phyloP scores from a whole-genome alignment of 1,140 invertebrate genomes.

The Drosophila asahinai region DNA sequence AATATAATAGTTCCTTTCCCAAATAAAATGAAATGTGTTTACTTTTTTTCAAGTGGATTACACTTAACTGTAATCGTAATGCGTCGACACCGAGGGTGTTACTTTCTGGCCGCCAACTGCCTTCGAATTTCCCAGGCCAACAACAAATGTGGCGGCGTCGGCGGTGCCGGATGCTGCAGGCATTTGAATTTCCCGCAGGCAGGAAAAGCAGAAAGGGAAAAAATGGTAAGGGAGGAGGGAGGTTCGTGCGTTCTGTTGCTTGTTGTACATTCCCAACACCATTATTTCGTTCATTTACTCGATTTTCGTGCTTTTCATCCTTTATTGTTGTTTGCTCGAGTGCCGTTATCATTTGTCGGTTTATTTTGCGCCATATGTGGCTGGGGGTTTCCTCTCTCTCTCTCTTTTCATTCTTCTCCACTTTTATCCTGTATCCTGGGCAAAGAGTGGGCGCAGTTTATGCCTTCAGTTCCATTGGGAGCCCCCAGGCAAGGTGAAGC shows the following conservation, averaged over 20 bases:
- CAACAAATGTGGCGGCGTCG: constrained; percentile 4
- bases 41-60: constrained; percentile 8
- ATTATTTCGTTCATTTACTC: constrained; percentile 81
- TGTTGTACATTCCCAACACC: constrained; percentile 73
- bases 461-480: constrained; percentile 46
- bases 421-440: not conserved
- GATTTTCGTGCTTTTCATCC: constrained; percentile 74
- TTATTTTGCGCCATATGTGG: constrained; percentile 75
- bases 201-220: not conserved
- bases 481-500: constrained; percentile 27
- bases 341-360: constrained; percentile 81
- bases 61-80: constrained; percentile 41
- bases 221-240: not conserved
- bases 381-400: constrained; percentile 2
- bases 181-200: constrained; percentile 38
- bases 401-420: not conserved
- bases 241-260: constrained; percentile 62
- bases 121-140: constrained; percentile 21
- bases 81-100: constrained; percentile 36
- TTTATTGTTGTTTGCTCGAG: constrained; percentile 83
- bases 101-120: constrained; percentile 20
- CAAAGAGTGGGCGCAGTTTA: constrained; percentile 43
- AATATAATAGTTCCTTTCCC: too few species aligned
- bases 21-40: not conserved
- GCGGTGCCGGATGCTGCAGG: constrained; percentile 24